Evolutionary conservation across 2,797 vertebrate genomes (phyloP), one percentile per base, ranked within the genome.

Genomic region (Argya squamiceps): DNA sequence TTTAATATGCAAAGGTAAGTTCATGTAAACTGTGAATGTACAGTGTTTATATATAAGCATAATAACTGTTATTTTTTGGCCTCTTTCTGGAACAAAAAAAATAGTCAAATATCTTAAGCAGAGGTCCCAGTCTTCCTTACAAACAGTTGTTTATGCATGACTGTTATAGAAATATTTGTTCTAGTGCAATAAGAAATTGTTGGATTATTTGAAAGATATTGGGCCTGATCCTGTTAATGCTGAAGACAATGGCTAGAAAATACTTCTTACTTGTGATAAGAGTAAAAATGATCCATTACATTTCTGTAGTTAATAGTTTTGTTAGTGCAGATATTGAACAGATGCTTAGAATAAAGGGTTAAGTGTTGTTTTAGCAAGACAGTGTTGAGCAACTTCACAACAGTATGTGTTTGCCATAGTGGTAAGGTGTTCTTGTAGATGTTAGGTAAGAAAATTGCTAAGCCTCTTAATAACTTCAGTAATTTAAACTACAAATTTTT

Each of bases 1-100:
- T 97, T 96, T 95, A 96, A 92, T 93, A 92, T 36, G 78, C 56
- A 39, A 98, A 98, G 98, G 98, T 98, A 98, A 98, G 98, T 98
- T 97, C 58, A 20, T 93, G 73, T 93, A 81, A 96, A 97, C 55
- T 76, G 81, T 90, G 58, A 94, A 91, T 95, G 62, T 93, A 88
- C 43, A 60, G 15, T 92, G 91, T 96, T 97, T 83, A 36, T 94
- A 93, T 90, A 84, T 60, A 84, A 91, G 84, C 15, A 82, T 91
- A 88, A 92, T 58, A 55, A 69, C 92, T 89, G 24, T 7, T 86
- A 46, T 43, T 92, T 91, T 84, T 84, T 93, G 73, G 55, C 77
- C 76, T 93, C 92, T 91, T 85, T 52, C 34, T 80, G 58, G 43
- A 78, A 46, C 18, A 68, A 92, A 92, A 92, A 70, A 79, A 53